Percentiles rank a stretch among this genome's conserved stretches.
These are phyloP conservation scores for Larimichthys crocea DNA, from an alignment of 2,113 vertebrate genomes.

Conservation along the genomic window DNA sequence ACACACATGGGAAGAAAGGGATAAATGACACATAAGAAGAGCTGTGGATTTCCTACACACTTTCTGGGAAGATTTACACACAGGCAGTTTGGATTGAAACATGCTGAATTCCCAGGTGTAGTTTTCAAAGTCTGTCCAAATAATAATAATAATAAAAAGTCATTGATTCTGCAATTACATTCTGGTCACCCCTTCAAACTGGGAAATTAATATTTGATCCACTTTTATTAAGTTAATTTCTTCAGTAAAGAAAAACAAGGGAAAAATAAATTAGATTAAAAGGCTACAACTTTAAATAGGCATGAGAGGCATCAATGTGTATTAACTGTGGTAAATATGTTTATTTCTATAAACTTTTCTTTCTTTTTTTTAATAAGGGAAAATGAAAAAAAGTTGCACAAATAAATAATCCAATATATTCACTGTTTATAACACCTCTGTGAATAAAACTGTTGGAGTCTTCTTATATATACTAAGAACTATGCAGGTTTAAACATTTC, in stretches of 20 bases:
- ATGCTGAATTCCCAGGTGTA: constrained; percentile 58
- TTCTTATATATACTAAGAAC: constrained; percentile 74
- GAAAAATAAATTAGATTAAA: constrained; percentile 14
- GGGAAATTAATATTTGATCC: constrained; percentile 19
- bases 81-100: constrained; percentile 64
- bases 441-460: constrained; percentile 70
- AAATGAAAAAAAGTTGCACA: constrained; percentile 27
- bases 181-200: constrained; percentile 40
- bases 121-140: constrained; percentile 42
- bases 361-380: constrained; percentile 5
- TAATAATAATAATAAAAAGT: constrained; percentile 10
- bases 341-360: constrained; percentile 25
- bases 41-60: constrained; percentile 61
- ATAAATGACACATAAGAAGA: constrained; percentile 72
- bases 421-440: constrained; percentile 45
- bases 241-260: background rate
- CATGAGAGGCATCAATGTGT: constrained; percentile 56
- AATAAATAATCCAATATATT: constrained; percentile 62
- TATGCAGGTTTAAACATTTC: constrained; percentile 82
- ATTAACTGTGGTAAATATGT: constrained; percentile 29
- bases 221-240: constrained; percentile 12
- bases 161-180: constrained; percentile 37
- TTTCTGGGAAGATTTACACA: constrained; percentile 58
- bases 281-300: constrained; percentile 36
- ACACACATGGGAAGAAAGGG: constrained; percentile 47